Evolutionary conservation across 2,888 invertebrate species (phyloP), one percentile per base, ranked within the genome.

Genomic region (Oxytorus armatus): DNA sequence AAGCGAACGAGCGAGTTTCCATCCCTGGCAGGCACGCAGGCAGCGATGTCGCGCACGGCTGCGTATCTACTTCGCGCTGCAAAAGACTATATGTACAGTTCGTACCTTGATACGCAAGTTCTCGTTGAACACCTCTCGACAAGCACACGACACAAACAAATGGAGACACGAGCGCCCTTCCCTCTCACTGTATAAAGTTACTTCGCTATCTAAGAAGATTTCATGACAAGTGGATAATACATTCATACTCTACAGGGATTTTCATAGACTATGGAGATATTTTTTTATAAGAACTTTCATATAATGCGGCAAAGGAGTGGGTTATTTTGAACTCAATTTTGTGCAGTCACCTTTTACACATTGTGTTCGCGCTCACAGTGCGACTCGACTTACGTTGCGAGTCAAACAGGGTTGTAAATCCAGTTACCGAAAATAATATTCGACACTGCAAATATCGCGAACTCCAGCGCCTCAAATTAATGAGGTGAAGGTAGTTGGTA

Each of bases 1-100:
- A 33, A 68, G 53, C 53, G 53, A 79, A 83, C 77, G 83, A 85
- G 83, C 88, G 84, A 85, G 87, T 88, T 89, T 88, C 88, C 88
- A 87, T 89, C 86, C 78, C 82, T 84, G 86, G 84, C 77, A 70
- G 74, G 55, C 21, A 49, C 16, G n/a, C n/a, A 25, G 21, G 18
- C 55, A n/a, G 51, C 69, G 72, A 72, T 29, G 74, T 65, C 72
- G 39, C 51, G 63, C 51, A 47, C 44, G 25, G 10, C 29, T 14
- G 66, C 72, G 23, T 36, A 69, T 65, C 65, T 39, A 72, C 73
- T 57, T 55, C 44, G 53, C 44, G 55, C 23, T 68, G 68, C 47
- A 25, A n/a, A n/a, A 53, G 10, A 65, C 66, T 53, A 39, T 42
- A 18, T 61, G 47, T 61, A 65, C 39, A 61, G 59, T 42, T 23